Evolutionary conservation across 2,797 vertebrate species (phyloP), one percentile per base, ranked within the genome.

Genomic region (Xiphophorus birchmanni): DNA sequence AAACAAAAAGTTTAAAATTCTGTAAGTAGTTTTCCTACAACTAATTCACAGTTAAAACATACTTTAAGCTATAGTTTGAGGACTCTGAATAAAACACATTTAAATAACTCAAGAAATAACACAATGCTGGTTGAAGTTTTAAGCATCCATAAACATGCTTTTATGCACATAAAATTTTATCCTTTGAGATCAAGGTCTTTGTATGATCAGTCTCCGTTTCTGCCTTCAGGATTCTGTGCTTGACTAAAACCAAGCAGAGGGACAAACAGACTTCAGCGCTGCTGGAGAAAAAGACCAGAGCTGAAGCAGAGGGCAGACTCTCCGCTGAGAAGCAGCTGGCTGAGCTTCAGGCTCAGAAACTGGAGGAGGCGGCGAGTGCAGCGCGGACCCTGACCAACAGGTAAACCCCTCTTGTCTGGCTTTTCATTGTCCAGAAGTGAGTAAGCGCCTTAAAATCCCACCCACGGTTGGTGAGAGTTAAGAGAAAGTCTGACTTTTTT

Each of bases 161-260:
- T 40, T 4, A 10, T 40, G 63, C 63, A 40, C 63, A 67, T 67
- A 23, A 21, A 67, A 40, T 67, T 18, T 40, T 12, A 42, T 42
- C 4, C 23, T 42, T 23, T 73, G 9, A 12, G 11, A 73, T 50
- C 45, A 73, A 50, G 17, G 8, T 17, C 29, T 29, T 32, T 52
- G 26, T 56, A 11, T 42, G 50, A 40, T 26, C 35, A 5, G 67
- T 71, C 40, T 47, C 69, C 1, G 1, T 45, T 47, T 47, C 26
- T 47, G 26, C 52, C 37, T 72, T 45, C 84, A 97, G 96, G 93
- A 95, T 96, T 82, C 87, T 96, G 89, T 96, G 96, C 88, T 87
- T 96, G 87, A 93, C 88, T 82, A 96, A 96, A 93, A 95, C 91
- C 89, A 96, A 96, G 90, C 96, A 97, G 92, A 95, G 94, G 86